These are phyloP conservation scores for Bactericera cockerelli DNA, from an alignment of 1,140 invertebrate species.

Conservation along the genomic window DNA sequence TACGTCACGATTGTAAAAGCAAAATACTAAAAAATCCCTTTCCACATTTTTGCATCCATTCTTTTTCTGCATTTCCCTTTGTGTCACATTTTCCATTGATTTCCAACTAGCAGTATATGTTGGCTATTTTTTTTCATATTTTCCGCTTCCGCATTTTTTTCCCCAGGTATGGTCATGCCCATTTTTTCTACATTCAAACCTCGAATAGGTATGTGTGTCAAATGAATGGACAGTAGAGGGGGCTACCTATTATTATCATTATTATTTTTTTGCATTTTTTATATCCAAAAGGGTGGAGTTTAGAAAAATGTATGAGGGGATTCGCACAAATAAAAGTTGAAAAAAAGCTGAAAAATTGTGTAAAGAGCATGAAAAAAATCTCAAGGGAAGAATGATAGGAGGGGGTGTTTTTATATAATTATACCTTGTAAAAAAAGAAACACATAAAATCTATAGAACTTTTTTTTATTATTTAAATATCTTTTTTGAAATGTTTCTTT, in stretches of 20 bases:
- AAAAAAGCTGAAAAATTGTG: background rate
- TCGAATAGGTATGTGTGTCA: no score
- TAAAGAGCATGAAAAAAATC: slow-evolving; percentile 1
- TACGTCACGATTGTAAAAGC: no score
- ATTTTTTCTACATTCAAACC: no score
- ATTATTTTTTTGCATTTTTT: slow-evolving; percentile 5
- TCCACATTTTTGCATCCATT: no score
- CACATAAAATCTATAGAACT: background rate
- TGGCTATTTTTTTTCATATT: no score
- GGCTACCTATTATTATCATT: background rate
- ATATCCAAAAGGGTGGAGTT: slow-evolving; percentile 7
- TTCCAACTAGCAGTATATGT: no score
- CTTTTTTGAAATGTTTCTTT: slow-evolving; percentile 7
- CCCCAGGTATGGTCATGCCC: no score
- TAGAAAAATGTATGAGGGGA: background rate
- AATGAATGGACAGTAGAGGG: background rate
- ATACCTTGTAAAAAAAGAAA: no score
- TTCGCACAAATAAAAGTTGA: background rate
- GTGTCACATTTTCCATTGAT: no score
- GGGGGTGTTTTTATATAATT: background rate
- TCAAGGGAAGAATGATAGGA: background rate
- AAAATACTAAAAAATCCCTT: no score
- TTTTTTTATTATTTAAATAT: background rate
- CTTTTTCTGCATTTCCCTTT: no score
- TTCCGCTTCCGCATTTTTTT: no score